phyloP scores from a whole-genome alignment of 2,797 vertebrate genomes.

The Kryptolebias ocellatus region DNA sequence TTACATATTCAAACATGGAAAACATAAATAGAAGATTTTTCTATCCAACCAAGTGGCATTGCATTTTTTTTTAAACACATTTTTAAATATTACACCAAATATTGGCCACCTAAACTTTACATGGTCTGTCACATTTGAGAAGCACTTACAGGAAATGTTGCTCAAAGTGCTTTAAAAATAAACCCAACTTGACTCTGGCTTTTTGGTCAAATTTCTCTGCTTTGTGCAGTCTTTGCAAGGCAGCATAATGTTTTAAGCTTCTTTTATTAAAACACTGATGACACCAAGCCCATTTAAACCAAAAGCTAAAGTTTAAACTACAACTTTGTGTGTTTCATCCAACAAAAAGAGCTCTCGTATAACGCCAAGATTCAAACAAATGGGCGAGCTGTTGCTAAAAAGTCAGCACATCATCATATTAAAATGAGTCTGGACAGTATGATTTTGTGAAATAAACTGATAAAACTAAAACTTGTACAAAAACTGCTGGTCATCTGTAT shows the following conservation, averaged over 20 bases:
- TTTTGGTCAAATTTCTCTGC: conserved; percentile 38
- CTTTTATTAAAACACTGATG: conserved; percentile 18
- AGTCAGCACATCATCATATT: conserved; percentile 9
- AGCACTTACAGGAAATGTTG: conserved; percentile 32
- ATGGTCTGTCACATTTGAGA: conserved; percentile 1
- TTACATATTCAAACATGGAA: conserved; percentile 71
- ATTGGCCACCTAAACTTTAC: conserved; percentile 38
- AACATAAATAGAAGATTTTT: conserved; percentile 75
- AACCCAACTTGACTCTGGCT: conserved; percentile 15
- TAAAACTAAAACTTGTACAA: too few species aligned
- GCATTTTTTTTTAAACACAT: conserved; percentile 44
- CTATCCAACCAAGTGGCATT: conserved; percentile 37
- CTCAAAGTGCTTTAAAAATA: conserved; percentile 43
- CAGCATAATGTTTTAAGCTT: neutral
- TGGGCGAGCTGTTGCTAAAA: conserved; percentile 6
- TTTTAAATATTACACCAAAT: conserved; percentile 40
- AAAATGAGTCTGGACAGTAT: conserved; percentile 27
- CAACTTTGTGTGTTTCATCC: neutral
- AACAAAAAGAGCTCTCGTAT: conserved; percentile 12
- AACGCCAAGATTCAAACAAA: conserved; percentile 27
- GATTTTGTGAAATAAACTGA: too few species aligned
- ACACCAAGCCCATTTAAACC: conserved; percentile 16
- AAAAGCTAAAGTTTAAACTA: conserved; percentile 13
- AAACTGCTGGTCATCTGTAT: neutral
- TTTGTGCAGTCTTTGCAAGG: neutral